These are phyloP conservation scores for Propithecus coquereli DNA, from an alignment of 2,113 vertebrate genomes.

Conservation along the genomic window DNA sequence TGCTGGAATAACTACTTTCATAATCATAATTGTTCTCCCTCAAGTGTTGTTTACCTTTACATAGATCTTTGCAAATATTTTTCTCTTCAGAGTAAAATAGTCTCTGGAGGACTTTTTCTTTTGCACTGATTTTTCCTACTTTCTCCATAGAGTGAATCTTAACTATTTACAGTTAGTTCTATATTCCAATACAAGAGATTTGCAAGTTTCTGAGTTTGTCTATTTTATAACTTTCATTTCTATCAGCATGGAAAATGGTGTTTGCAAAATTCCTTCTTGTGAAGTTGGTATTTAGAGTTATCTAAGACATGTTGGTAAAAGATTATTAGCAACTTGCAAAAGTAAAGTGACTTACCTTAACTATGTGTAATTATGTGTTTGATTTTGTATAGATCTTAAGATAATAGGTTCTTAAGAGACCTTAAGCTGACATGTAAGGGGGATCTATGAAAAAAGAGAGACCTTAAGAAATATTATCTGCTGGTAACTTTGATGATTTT, in stretches of 20 bases:
- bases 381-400: slow-evolving; percentile 56
- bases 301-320: slow-evolving; percentile 22
- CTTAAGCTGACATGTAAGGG: background rate
- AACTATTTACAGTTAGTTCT: background rate
- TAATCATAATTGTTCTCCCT: background rate
- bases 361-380: slow-evolving; percentile 37
- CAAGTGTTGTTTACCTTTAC: background rate
- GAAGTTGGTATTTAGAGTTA: slow-evolving; percentile 36
- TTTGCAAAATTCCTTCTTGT: slow-evolving; percentile 5
- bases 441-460: background rate
- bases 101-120: background rate
- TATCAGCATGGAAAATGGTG: background rate
- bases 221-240: slow-evolving; percentile 18
- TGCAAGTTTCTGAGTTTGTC: background rate
- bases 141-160: background rate
- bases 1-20: background rate
- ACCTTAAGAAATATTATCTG: slow-evolving; percentile 63
- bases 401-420: background rate
- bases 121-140: background rate
- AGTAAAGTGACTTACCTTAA: slow-evolving; percentile 27
- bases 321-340: slow-evolving; percentile 23
- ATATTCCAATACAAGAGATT: background rate
- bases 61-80: slow-evolving; percentile 13
- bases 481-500: slow-evolving; percentile 64
- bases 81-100: background rate